These are phyloP conservation scores for Triplophysa dalaica DNA, from an alignment of 2,113 vertebrate species.

Conservation along the genomic window DNA sequence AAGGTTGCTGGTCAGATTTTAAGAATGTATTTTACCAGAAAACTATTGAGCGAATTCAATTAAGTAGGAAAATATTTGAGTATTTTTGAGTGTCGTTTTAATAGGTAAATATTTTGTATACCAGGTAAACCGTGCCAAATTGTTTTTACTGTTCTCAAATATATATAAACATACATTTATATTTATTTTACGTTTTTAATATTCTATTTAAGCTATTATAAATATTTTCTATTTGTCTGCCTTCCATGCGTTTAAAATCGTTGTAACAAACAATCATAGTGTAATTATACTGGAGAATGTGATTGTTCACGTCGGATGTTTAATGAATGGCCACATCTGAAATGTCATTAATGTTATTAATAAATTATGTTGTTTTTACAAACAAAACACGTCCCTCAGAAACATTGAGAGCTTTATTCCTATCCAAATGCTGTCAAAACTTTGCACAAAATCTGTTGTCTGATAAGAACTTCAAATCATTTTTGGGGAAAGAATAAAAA, in stretches of 20 bases:
- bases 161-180: conserved; percentile 39
- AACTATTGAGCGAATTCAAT: neutral
- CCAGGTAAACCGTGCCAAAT: neutral
- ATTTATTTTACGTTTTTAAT: conserved; percentile 31
- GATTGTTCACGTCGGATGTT: neutral
- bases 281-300: neutral
- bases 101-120: neutral
- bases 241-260: neutral
- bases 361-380: neutral
- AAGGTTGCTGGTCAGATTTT: neutral
- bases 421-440: neutral
- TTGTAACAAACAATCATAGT: neutral
- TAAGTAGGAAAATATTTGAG: too few relatives aligned
- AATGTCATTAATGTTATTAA: neutral
- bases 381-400: neutral
- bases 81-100: neutral
- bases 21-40: neutral
- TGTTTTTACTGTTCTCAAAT: conserved; percentile 48
- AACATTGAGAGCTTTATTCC: too few relatives aligned
- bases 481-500: too few relatives aligned
- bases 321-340: neutral
- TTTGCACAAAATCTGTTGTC: neutral
- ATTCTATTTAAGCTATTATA: conserved; percentile 48
- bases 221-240: neutral
- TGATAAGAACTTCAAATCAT: too few relatives aligned